Evolutionary conservation across 2,888 invertebrate genomes (phyloP).

Genomic region (Alitta virens): DNA sequence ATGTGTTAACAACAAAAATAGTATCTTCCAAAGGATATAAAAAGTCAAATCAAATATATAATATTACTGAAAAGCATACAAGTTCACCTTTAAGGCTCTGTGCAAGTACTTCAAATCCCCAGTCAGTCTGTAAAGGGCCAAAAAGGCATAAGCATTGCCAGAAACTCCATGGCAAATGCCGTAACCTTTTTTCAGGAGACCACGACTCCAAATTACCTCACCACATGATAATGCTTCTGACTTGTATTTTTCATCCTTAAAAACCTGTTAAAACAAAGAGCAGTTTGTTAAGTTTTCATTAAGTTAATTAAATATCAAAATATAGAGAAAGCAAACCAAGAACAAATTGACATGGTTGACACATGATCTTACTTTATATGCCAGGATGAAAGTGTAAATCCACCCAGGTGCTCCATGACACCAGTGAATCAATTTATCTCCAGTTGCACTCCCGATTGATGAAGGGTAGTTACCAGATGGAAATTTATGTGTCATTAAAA

Average conservation of each 20-base stretch:
- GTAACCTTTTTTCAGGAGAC: constrained; percentile 78
- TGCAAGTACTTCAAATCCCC: constrained; percentile 72
- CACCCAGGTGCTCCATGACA: constrained; percentile 92
- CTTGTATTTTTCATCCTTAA: constrained; percentile 58
- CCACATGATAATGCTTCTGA: constrained; percentile 70
- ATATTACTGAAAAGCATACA: too few species aligned
- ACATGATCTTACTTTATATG: constrained; percentile 36
- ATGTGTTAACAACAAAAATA: background rate
- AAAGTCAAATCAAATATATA: too few species aligned
- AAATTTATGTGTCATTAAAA: constrained; percentile 53
- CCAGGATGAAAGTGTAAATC: constrained; percentile 64
- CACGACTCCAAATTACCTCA: constrained; percentile 78
- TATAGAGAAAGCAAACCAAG: background rate
- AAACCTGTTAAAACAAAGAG: constrained; percentile 20
- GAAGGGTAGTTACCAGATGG: constrained; percentile 69
- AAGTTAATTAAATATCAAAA: too few species aligned
- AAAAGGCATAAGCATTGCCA: constrained; percentile 82
- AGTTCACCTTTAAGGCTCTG: constrained; percentile 63
- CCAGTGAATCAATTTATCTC: constrained; percentile 84
- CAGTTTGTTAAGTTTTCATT: too few species aligned
- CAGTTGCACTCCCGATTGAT: constrained; percentile 65
- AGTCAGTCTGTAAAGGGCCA: constrained; percentile 76
- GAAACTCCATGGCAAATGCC: constrained; percentile 85
- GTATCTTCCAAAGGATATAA: too few species aligned
- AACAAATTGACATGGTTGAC: background rate